Percentiles rank a stretch among this genome's conserved stretches.
Evolutionary conservation across 2,113 vertebrate species (phyloP).

Genomic region (Phainopepla nitens): DNA sequence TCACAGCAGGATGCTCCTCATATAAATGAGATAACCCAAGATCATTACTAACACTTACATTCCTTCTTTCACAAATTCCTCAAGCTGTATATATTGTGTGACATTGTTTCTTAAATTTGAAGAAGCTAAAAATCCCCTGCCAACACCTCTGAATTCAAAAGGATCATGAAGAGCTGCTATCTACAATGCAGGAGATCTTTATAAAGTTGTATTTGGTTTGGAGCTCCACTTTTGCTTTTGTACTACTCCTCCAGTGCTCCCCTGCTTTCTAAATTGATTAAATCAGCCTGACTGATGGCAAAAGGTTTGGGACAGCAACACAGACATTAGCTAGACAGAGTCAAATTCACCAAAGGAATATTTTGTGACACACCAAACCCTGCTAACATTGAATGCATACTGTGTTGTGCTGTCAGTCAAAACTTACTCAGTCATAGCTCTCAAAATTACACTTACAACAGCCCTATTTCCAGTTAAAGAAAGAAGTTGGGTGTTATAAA

Average conservation of each 20-base stretch:
- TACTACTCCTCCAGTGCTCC: not conserved
- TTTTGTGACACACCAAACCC: not conserved
- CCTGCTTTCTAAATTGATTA: not conserved
- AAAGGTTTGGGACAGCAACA: not conserved
- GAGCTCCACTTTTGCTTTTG: not conserved
- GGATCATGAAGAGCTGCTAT: not conserved
- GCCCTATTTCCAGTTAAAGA: not conserved
- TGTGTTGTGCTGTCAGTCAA: not conserved
- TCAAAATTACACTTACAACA: not conserved
- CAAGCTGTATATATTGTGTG: not conserved
- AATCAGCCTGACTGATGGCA: not conserved
- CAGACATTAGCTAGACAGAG: not conserved
- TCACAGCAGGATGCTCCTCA: not conserved
- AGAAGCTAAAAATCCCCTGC: not conserved
- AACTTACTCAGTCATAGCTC: not conserved
- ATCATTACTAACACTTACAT: not conserved
- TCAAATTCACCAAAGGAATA: not conserved
- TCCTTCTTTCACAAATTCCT: not conserved
- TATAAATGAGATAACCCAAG: not conserved
- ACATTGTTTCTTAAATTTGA: not conserved
- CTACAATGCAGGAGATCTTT: not conserved
- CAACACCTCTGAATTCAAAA: not conserved
- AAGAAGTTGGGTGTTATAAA: not conserved
- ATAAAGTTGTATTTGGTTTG: not conserved
- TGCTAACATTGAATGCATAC: not conserved